Evolutionary conservation across 2,888 invertebrate genomes (phyloP), one percentile per base, ranked within the genome.

Genomic region (Scaptomyza parva): DNA sequence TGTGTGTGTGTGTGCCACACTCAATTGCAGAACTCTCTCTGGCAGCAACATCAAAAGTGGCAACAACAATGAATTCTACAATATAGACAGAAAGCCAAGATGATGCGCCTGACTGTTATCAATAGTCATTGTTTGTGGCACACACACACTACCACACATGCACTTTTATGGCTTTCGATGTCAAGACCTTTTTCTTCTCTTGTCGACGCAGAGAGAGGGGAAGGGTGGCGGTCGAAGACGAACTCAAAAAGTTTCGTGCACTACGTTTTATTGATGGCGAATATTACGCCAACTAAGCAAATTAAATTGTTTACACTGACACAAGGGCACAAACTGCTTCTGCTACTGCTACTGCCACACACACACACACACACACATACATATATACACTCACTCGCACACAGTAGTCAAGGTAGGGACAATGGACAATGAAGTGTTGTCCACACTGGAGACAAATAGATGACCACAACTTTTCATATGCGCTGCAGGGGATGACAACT

Each of bases 251-350:
- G 44, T 54, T 52, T 55, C 58, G 47, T 67, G 39, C 44, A 45
- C 66, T 58, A 66, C 72, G 70, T 75, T 78, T 86, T 80, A 84
- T 84, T 80, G 80, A 86, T 86, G 80, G 64, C 77, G 87, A 75
- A 86, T 84, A 84, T 81, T 76, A 86, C 78, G 87, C 87, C 85
- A 85, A 86, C 87, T 86, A 84, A 84, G 83, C 83, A 86, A 84
- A 86, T 86, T 86, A 84, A 84, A 86, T 84, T 84, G 83, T 84
- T 85, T 86, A 78, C 87, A 83, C 65, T 78, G 85, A 54, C 67
- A 52, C 69, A 70, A 50, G 44, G 28, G 37, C 50, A 54, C 28
- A 41, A 41, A 55, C 26, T 52, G 35, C 28, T 22, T 55, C 41
- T 43, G 33, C 44, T 50, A 43, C 45, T 47, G 62, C 3, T 43